Evolutionary conservation across 2,888 invertebrate genomes (phyloP), one percentile per base, ranked within the genome.

Genomic region (Carterocephalus palaemon): DNA sequence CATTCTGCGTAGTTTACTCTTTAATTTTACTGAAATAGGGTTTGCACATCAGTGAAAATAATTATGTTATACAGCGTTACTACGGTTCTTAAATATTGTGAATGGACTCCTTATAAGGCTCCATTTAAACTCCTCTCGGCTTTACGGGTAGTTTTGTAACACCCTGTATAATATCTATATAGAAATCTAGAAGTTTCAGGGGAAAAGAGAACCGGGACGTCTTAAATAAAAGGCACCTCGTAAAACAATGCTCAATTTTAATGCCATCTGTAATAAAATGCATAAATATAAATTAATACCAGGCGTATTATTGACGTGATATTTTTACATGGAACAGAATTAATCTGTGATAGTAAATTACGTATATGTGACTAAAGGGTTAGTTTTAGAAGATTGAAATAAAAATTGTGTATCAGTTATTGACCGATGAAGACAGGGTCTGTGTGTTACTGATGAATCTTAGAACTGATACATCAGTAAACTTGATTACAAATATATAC

Each of bases 391-490:
- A 45, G 45, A 41, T 53, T 45, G 39, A 64, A 72, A 79, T 80
- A 80, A 80, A 68, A 84, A 84, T 84, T 84, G 84, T 84, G 83
- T 83, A 82, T 77, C 64, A 77, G n/a, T n/a, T n/a, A 82, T 75
- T 62, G 65, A 73, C 62, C 49, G 68, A 70, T 66, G 64, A 53
- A 43, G 37, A n/a, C n/a, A n/a, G n/a, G n/a, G n/a, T n/a, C n/a
- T n/a, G n/a, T 49, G 59, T 57, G n/a, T 63, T 54, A 50, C 68
- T 66, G 75, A 75, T 62, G 77, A 54, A 59, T 80, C 83, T 78
- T 77, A 82, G 70, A 83, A 83, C 77, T 49, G 81, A 82, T 67
- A 71, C 77, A 73, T 67, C 78, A 67, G 63, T 43, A 58, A 66
- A 60, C 57, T 60, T 56, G 65, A 66, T 67, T 66, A 71, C 64